Evolutionary conservation across 1,140 invertebrate genomes (phyloP).

Genomic region (Bradynema listronoti): DNA sequence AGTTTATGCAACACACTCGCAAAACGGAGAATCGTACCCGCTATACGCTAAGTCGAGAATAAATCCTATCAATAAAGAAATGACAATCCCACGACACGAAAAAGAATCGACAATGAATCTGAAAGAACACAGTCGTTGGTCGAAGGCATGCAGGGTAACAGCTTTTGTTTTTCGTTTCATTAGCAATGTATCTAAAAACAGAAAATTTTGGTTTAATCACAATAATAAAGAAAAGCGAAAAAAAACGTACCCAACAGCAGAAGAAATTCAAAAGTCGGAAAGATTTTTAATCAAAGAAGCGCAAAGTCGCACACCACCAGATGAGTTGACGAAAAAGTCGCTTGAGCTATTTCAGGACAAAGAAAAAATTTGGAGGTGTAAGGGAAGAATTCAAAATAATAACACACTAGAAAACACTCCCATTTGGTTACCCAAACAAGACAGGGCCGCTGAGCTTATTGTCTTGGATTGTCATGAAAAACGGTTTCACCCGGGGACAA

Average conservation of each 20-base stretch:
- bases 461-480: conserved; percentile 4
- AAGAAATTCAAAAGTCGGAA: conserved; percentile 9
- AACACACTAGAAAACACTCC: neutral
- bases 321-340: neutral
- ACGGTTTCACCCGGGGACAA: conserved; percentile 11
- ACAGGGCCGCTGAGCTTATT: neutral
- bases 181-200: too few relatives aligned
- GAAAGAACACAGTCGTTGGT: too few relatives aligned
- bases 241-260: neutral
- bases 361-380: conserved; percentile 11
- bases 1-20: too few relatives aligned
- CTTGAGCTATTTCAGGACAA: conserved; percentile 13
- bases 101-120: too few relatives aligned
- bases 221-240: conserved; percentile 4
- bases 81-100: too few relatives aligned
- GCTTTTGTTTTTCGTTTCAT: too few relatives aligned
- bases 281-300: conserved; percentile 4
- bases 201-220: too few relatives aligned
- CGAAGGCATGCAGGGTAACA: too few relatives aligned
- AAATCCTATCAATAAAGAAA: too few relatives aligned
- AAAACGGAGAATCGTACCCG: too few relatives aligned
- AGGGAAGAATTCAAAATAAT: neutral
- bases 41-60: too few relatives aligned
- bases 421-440: conserved; percentile 17
- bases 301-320: conserved; percentile 6